Base-by-base conservation (phyloP, 2,113 vertebrate genomes). In the Uria aalge region DNA sequence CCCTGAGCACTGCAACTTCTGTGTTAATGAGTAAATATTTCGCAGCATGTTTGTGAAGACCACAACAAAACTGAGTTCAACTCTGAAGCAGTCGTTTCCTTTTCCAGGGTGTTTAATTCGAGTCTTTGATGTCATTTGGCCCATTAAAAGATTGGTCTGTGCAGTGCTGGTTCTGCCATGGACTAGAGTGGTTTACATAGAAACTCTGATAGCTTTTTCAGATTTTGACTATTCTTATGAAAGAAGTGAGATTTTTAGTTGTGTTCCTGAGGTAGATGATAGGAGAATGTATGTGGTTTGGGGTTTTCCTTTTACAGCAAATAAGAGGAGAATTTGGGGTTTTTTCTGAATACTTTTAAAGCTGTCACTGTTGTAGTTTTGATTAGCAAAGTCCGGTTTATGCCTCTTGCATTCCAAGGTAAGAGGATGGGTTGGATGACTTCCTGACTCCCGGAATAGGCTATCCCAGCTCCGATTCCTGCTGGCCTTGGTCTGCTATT, bases 361-460 rank as follows among this genome's bases (percentile, higher is more conserved):
- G 47, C 45, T 59, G 11, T 55, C 15, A 4, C 26, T 36, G 47
- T 19, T 89, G 45, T 34, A 47, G 41, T 59, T 95, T 8, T 8
- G 32, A 67, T 19, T n/a, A 59, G 56, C 69, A 43, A 32, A 5
- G n/a, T 92, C 18, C 62, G 30, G 69, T 76, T 94, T 38, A 8
- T 59, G 81, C 19, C 82, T 73, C 43, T 68, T 34, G 29, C 74
- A 47, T 92, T 92, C 75, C 90, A 88, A 92, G 88, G 88, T 90
- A 23, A 93, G 85, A 82, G 81, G 85, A 85, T 93, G 84, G 56
- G 5, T 79, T 95, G 72, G 67, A 92, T 96, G 75, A 73, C n/a
- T 94, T 95, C 94, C 92, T 92, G 94, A 22, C 43, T 90, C 85
- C 82, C 19, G 9, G 92, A 97, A 95, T 82, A 92, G 77, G 20